Base-by-base conservation (phyloP, 30 jellyfish, hydroid and myxozoan species). In the Aurelia coerulea region DNA sequence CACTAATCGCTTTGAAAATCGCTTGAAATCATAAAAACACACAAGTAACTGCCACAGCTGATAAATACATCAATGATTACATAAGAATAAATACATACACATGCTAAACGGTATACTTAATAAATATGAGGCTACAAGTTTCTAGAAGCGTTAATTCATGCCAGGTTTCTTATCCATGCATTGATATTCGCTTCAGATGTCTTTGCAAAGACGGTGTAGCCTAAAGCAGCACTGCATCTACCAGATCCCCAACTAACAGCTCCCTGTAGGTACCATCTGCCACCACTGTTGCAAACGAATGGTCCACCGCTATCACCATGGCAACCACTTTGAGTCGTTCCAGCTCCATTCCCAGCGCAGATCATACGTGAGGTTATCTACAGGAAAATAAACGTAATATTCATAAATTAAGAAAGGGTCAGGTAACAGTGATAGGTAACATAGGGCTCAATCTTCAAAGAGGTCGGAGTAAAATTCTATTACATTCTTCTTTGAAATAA, bases 231-330 rank as follows among this genome's bases (percentile, higher is more conserved):
- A 62, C 84, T 72, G 86, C 98, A 91, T 4, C 81, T 62, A 32
- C 91, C 78, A 34, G 92, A 74, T 14, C 98, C 98, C 98, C 98
- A 91, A 46, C 98, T 91, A 19, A 91, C 98, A 10, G 98, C 94
- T 13, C 98, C 98, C 15, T 86, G 98, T 19, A 91, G 90, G 62
- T 62, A 75, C 96, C 96, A 91, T 42, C 53, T 62, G 2, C 98
- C 98, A 16, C 76, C 79, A 31, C 80, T 78, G 71, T 79, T 73
- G 92, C 98, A 91, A 31, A 91, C 98, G 65, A 91, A 86, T 67
- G 98, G 98, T 7, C 98, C 98, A 2, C 98, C 98, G 39, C 96
- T 79, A 51, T 91, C 98, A 19, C 98, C 98, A 81, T 91, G 98
- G 90, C 98, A 91, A 82, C 98, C 98, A 53, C 96, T 93, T 56